Percentiles rank a stretch among this genome's conserved stretches.
Evolutionary conservation across 1,140 invertebrate species (phyloP).

Genomic region (Drosophila murphyi): DNA sequence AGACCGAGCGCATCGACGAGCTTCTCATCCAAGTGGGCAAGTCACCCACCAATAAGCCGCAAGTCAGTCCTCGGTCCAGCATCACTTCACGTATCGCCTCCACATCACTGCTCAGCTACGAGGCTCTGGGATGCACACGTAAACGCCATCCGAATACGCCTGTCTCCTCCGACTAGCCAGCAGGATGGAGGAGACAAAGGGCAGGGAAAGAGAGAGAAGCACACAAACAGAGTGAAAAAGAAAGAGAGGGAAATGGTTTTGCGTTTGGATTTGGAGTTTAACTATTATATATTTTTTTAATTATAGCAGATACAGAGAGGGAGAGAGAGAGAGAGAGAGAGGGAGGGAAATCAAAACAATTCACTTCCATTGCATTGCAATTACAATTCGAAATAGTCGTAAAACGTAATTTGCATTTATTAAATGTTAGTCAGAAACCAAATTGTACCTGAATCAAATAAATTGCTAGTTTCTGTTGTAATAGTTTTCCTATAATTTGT

Average conservation of each 20-base stretch:
- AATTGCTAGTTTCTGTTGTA: not conserved
- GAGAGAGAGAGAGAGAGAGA: not conserved
- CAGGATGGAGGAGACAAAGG: not conserved
- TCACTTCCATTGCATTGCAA: too few relatives aligned
- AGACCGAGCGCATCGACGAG: constrained; percentile 87
- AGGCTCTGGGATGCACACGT: constrained; percentile 14
- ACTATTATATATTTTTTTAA: not conserved
- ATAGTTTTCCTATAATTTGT: not conserved
- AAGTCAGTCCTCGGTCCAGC: constrained; percentile 19
- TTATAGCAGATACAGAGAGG: not conserved
- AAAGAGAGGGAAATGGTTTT: too few relatives aligned
- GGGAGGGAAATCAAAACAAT: too few relatives aligned
- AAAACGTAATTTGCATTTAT: not conserved
- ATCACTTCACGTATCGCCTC: not conserved
- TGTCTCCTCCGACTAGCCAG: constrained; percentile 28
- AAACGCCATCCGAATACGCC: constrained; percentile 41
- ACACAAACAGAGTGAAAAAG: too few relatives aligned
- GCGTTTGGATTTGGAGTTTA: too few relatives aligned
- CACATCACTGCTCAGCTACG: constrained; percentile 28
- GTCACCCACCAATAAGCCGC: constrained; percentile 24
- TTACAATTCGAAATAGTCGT: too few relatives aligned
- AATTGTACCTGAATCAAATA: constrained; percentile 1
- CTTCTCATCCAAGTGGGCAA: constrained; percentile 81
- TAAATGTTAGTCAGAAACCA: not conserved
- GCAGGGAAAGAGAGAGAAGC: not conserved